These are phyloP conservation scores for Theristicus caerulescens DNA, from an alignment of 2,113 vertebrate genomes.

Conservation along the genomic window DNA sequence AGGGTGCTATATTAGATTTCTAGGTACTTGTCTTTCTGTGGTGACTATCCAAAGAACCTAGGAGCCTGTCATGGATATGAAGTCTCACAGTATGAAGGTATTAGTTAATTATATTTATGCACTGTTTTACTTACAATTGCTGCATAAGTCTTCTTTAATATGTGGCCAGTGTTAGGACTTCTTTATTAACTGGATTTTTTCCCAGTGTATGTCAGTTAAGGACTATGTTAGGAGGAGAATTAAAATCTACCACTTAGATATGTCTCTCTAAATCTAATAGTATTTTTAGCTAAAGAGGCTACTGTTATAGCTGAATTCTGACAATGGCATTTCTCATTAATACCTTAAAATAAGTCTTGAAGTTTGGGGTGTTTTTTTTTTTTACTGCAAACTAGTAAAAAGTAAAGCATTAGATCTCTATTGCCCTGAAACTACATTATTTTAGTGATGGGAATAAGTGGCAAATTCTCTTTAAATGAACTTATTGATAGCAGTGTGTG, in stretches of 20 bases:
- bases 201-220: background rate
- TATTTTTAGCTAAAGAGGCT: background rate
- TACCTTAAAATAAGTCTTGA: background rate
- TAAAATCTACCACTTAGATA: background rate
- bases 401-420: background rate
- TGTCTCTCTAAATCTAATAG: background rate
- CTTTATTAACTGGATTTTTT: background rate
- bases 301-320: background rate
- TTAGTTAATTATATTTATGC: background rate
- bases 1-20: background rate
- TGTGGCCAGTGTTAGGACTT: background rate
- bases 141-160: background rate
- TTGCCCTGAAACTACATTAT: background rate
- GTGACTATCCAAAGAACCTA: background rate
- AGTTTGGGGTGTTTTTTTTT: background rate
- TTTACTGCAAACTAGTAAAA: background rate
- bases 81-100: background rate
- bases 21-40: background rate
- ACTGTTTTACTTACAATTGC: background rate
- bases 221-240: background rate
- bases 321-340: background rate
- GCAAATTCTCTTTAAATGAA: background rate
- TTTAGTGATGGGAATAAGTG: background rate
- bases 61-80: background rate
- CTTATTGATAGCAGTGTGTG: background rate